Conservation (phyloP, 1,140 invertebrate species). For the Caerostris darwini region DNA sequence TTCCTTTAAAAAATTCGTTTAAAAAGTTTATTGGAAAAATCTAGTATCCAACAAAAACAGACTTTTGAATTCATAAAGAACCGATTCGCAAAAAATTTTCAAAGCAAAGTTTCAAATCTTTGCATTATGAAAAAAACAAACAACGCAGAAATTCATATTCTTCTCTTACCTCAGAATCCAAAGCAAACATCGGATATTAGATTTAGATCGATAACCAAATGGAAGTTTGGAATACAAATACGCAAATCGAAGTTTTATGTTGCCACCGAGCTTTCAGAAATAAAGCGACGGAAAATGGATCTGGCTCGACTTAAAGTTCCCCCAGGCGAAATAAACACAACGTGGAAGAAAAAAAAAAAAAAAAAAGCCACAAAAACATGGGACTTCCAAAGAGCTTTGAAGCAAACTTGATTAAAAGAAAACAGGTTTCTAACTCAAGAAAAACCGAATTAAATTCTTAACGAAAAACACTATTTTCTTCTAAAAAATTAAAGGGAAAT, state of each 20-base stretch:
- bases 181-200: slow-evolving; percentile 44
- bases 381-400: background rate
- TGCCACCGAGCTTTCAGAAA: slow-evolving; percentile 13
- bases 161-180: background rate
- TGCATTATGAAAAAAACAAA: too few species aligned
- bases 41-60: too few species aligned
- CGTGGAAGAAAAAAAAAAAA: too few species aligned
- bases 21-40: too few species aligned
- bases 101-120: background rate
- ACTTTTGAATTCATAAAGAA: too few species aligned
- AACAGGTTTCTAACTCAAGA: slow-evolving; percentile 37
- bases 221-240: background rate
- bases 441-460: slow-evolving; percentile 45
- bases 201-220: background rate
- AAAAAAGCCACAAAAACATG: too few species aligned
- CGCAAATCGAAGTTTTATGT: slow-evolving; percentile 25
- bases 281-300: background rate
- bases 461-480: slow-evolving; percentile 45
- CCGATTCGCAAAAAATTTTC: too few species aligned
- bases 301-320: slow-evolving; percentile 1
- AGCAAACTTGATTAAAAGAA: slow-evolving; percentile 65
- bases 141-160: background rate
- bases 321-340: background rate
- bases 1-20: too few species aligned
- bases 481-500: slow-evolving; percentile 62